phyloP scores from a whole-genome alignment of 1,140 invertebrate species.

The Chionoecetes opilio region DNA sequence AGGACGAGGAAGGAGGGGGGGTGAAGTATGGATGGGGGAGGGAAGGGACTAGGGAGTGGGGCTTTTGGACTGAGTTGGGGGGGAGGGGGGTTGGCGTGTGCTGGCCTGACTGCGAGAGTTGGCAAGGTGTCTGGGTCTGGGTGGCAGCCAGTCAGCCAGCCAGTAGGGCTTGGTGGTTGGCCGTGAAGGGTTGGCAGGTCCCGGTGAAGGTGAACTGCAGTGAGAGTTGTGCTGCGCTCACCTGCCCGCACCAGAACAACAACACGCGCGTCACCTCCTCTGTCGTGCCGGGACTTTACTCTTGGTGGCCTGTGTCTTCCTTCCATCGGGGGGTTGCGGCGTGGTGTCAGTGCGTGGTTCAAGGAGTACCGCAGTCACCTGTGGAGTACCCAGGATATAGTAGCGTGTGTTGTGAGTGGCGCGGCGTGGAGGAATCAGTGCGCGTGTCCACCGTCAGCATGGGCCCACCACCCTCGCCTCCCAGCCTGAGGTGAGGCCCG shows the following conservation, averaged over 20 bases:
- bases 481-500: not conserved
- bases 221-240: constrained; percentile 14
- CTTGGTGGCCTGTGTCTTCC: not conserved
- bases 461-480: not conserved
- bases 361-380: not conserved
- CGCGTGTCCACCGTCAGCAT: not conserved
- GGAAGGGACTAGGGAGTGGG: not conserved
- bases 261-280: not conserved
- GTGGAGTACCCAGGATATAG: not conserved
- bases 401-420: not conserved
- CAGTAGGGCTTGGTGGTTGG: constrained; percentile 75
- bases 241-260: not conserved
- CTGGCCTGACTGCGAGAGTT: constrained; percentile 51
- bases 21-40: not conserved
- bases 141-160: constrained; percentile 37
- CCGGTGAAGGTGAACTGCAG: constrained; percentile 40
- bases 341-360: not conserved
- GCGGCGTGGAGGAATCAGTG: not conserved
- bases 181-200: constrained; percentile 64
- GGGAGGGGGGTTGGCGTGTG: not conserved
- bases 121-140: constrained; percentile 69
- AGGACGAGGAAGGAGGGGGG: not conserved
- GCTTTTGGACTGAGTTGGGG: no score
- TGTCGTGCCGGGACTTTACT: not conserved
- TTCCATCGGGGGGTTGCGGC: not conserved